Evolutionary conservation across 2,113 vertebrate species (phyloP).

Genomic region (Oreotrochilus melanogaster): DNA sequence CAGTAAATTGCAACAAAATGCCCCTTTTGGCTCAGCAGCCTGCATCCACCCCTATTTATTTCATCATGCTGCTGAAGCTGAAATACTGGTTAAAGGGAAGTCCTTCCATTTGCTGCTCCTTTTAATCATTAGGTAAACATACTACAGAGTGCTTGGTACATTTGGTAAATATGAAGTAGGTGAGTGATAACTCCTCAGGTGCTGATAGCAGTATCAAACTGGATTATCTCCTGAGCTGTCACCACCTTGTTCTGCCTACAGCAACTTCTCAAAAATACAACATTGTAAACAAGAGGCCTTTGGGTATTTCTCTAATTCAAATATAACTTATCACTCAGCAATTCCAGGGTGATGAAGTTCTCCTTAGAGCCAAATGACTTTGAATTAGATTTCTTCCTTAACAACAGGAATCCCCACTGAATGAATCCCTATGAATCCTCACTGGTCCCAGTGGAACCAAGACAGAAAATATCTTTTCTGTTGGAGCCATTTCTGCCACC

Average conservation of each 20-base stretch:
- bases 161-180: slow-evolving; percentile 35
- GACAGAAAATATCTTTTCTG: neutral
- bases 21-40: neutral
- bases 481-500: neutral
- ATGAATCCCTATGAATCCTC: fast-evolving
- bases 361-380: slow-evolving; percentile 35
- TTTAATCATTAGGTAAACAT: slow-evolving; percentile 55
- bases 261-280: neutral
- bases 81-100: slow-evolving; percentile 50
- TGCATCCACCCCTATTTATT: neutral
- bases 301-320: slow-evolving; percentile 42
- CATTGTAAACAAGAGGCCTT: neutral
- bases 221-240: slow-evolving; percentile 18
- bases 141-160: neutral
- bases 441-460: neutral
- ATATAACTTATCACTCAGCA: neutral
- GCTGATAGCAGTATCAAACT: neutral
- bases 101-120: slow-evolving; percentile 3
- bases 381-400: slow-evolving; percentile 11
- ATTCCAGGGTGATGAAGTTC: neutral
- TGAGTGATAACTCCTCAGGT: neutral
- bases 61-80: slow-evolving; percentile 18
- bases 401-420: neutral
- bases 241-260: neutral
- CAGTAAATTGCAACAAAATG: neutral